A percentile compares a stretch with the other conserved stretches of the same genome.
phyloP scores from a whole-genome alignment of 2,113 vertebrate species.

The Bettongia penicillata region DNA sequence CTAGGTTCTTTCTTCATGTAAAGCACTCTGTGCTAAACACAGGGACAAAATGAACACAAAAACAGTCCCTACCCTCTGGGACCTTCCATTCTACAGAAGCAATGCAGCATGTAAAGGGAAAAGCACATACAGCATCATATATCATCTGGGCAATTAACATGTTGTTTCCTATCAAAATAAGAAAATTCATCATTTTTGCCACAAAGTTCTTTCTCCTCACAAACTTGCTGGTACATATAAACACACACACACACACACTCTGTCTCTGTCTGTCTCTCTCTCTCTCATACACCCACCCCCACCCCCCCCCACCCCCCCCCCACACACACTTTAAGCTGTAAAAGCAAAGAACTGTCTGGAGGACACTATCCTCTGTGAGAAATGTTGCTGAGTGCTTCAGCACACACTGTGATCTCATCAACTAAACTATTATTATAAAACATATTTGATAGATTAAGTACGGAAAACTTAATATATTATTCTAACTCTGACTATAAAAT shows the following conservation, averaged over 20 bases:
- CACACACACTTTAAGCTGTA: neutral
- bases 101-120: neutral
- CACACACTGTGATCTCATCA: conserved; percentile 7
- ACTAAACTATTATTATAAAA: conserved; percentile 27
- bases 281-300: neutral
- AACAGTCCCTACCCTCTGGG: neutral
- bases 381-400: conserved; percentile 19
- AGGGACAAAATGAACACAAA: neutral
- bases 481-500: conserved; percentile 54
- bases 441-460: conserved; percentile 38
- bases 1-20: neutral
- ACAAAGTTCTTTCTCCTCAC: neutral
- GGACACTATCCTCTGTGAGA: neutral
- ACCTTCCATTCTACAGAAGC: conserved; percentile 13
- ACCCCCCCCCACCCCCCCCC: no score
- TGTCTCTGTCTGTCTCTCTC: neutral
- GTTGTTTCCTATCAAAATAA: neutral
- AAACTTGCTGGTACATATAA: no score
- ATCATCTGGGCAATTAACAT: neutral
- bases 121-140: neutral
- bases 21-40: neutral
- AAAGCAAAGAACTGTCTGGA: neutral
- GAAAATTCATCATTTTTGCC: neutral
- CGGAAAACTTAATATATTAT: conserved; percentile 59
- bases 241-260: no score